Evolutionary conservation across 1,140 invertebrate genomes (phyloP).

Genomic region (Oryctes rhinoceros): DNA sequence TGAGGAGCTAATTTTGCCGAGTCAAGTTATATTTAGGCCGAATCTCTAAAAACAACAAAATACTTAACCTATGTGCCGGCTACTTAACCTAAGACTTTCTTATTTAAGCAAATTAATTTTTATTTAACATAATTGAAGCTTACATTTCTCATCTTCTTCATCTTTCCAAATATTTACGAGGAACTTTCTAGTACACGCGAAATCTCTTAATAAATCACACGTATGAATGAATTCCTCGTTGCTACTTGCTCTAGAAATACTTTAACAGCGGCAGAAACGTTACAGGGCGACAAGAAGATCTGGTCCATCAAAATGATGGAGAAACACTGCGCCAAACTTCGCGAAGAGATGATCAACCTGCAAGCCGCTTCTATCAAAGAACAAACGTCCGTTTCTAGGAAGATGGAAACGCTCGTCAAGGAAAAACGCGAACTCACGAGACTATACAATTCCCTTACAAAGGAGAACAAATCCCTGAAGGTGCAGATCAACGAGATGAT

Average conservation of each 20-base stretch:
- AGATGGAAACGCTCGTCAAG: conserved; percentile 48
- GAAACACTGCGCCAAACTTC: conserved; percentile 44
- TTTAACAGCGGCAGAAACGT: background rate
- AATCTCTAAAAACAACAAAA: too few relatives aligned
- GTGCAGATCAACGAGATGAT: conserved; percentile 52
- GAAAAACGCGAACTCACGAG: conserved; percentile 52
- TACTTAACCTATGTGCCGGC: too few relatives aligned
- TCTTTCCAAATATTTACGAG: too few relatives aligned
- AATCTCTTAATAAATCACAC: too few relatives aligned
- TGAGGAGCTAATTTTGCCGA: background rate
- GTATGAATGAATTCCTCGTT: too few relatives aligned
- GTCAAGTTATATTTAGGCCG: too few relatives aligned
- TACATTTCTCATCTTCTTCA: too few relatives aligned
- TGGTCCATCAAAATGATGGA: conserved; percentile 39
- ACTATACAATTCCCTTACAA: conserved; percentile 46
- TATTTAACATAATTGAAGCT: too few relatives aligned
- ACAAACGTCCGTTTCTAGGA: conserved; percentile 48
- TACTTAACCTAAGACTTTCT: too few relatives aligned
- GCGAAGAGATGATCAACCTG: conserved; percentile 45
- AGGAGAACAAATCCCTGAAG: conserved; percentile 53
- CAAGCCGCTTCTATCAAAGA: conserved; percentile 53
- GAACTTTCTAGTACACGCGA: too few relatives aligned
- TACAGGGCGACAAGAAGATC: conserved; percentile 24
- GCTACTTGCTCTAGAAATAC: too few relatives aligned
- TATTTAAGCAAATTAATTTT: too few relatives aligned